Evolutionary conservation across 2,113 vertebrate species (phyloP).

Genomic region (Hymenochirus boettgeri): DNA sequence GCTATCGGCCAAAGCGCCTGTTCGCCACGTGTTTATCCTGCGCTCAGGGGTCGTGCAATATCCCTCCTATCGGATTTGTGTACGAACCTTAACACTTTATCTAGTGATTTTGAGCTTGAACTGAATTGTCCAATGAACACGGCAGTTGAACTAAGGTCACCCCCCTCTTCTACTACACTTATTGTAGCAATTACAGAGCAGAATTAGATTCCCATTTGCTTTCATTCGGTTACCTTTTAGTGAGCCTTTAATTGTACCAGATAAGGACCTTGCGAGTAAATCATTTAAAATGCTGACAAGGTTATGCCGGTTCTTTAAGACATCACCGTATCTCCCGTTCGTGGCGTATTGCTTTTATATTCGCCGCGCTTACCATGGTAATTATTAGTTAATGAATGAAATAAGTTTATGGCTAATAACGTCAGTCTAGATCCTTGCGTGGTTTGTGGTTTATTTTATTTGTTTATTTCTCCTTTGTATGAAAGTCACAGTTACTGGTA

Average conservation of each 20-base stretch:
- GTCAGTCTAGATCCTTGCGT: constrained; percentile 13
- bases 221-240: constrained; percentile 38
- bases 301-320: constrained; percentile 26
- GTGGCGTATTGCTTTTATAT: constrained; percentile 27
- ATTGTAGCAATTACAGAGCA: constrained; percentile 26
- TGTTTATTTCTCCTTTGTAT: constrained; percentile 20
- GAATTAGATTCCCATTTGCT: constrained; percentile 33
- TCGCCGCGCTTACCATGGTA: constrained; percentile 13
- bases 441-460: constrained; percentile 24
- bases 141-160: not conserved
- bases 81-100: not conserved
- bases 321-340: constrained; percentile 32
- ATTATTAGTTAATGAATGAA: constrained; percentile 40
- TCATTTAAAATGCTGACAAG: constrained; percentile 34
- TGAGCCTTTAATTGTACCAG: constrained; percentile 37
- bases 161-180: constrained; percentile 22
- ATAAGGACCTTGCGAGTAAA: constrained; percentile 37
- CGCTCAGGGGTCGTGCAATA: too few relatives aligned
- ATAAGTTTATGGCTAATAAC: constrained; percentile 32
- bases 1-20: too few relatives aligned
- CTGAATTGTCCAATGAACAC: constrained; percentile 8
- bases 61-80: too few relatives aligned
- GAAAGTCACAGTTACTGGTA: not conserved
- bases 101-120: not conserved
- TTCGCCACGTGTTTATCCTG: too few relatives aligned